Evolutionary conservation across 2,113 vertebrate species (phyloP).

Genomic region (Pholis gunnellus): DNA sequence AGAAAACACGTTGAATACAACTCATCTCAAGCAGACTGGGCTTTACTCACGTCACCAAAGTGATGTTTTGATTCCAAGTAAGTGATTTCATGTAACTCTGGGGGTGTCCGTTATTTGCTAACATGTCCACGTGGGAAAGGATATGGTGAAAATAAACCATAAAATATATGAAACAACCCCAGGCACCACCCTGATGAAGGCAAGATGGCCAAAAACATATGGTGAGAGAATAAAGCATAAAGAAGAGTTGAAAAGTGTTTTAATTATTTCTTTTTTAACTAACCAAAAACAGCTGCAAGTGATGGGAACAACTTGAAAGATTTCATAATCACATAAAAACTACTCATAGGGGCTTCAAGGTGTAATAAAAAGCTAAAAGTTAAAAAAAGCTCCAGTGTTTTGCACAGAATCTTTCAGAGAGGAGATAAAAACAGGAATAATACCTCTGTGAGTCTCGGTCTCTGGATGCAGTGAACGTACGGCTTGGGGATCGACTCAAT

Average conservation of each 20-base stretch:
- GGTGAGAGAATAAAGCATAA: background rate
- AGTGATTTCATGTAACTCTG: background rate
- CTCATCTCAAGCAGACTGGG: background rate
- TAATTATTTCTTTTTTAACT: background rate
- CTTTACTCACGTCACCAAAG: background rate
- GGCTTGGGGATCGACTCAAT: slow-evolving; percentile 71
- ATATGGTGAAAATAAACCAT: background rate
- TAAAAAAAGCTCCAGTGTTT: background rate
- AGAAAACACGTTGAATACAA: background rate
- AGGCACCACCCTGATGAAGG: too few species aligned
- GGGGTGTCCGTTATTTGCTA: too few species aligned
- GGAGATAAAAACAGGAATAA: background rate
- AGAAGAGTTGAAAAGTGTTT: background rate
- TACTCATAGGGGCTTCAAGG: too few species aligned
- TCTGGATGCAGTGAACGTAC: slow-evolving; percentile 83
- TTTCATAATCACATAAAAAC: background rate
- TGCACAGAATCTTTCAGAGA: background rate
- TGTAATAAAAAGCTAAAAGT: background rate
- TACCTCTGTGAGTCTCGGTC: slow-evolving; percentile 77
- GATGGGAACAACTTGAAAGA: background rate
- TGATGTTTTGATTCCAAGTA: background rate
- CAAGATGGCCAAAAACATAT: too few species aligned
- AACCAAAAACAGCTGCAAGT: background rate
- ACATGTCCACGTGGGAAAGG: too few species aligned
- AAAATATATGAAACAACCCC: background rate